phyloP scores from a whole-genome alignment of 2,113 vertebrate genomes.

The Elachura formosa region DNA sequence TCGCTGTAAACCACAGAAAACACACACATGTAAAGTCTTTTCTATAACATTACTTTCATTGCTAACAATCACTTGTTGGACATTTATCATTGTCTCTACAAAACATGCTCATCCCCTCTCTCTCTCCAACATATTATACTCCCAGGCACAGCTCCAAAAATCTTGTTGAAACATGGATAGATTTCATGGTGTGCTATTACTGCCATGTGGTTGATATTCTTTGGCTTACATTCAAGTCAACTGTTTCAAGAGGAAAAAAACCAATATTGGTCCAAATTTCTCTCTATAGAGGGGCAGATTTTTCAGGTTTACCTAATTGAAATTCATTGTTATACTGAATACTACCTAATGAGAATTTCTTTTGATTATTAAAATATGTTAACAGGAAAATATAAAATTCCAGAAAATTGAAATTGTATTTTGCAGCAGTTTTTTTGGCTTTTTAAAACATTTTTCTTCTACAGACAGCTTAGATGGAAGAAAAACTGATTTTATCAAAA shows the following conservation, averaged over 20 bases:
- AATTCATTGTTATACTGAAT: background rate
- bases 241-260: background rate
- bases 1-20: background rate
- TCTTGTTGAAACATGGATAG: constrained; percentile 6
- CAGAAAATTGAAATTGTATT: background rate
- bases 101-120: background rate
- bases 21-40: background rate
- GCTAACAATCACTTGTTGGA: background rate
- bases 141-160: constrained; percentile 12
- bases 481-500: background rate
- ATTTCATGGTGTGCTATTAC: constrained; percentile 12
- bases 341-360: background rate
- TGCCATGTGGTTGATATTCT: background rate
- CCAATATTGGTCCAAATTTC: background rate
- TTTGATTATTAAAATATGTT: background rate
- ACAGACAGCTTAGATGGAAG: background rate
- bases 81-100: background rate
- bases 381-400: background rate
- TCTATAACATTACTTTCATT: background rate
- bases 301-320: background rate
- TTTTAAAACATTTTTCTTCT: background rate
- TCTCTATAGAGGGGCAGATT: background rate
- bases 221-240: constrained; percentile 4
- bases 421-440: background rate
- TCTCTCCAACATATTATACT: background rate